phyloP scores from a whole-genome alignment of 2,888 invertebrate genomes.

The Fragum whitleyi region DNA sequence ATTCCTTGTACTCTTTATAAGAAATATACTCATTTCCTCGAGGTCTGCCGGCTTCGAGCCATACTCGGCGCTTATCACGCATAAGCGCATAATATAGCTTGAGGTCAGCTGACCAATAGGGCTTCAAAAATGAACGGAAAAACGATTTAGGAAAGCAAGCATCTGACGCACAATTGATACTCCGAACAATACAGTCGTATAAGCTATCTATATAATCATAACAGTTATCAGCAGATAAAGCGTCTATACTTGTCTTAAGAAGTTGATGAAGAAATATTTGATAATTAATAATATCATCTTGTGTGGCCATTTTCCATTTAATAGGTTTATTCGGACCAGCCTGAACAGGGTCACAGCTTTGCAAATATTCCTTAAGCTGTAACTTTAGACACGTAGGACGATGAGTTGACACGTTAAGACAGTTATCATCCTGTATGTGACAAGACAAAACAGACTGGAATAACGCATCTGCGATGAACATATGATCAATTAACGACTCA shows the following conservation, averaged over 20 bases:
- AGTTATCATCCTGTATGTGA: conserved; percentile 10
- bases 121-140: too few relatives aligned
- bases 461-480: background rate
- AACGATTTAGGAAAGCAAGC: too few relatives aligned
- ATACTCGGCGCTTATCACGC: too few relatives aligned
- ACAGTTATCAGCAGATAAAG: background rate
- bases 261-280: background rate
- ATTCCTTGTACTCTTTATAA: too few relatives aligned
- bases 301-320: background rate
- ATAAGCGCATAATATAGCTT: too few relatives aligned
- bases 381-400: background rate
- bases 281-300: background rate
- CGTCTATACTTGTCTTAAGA: background rate
- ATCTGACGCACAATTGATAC: too few relatives aligned
- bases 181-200: background rate
- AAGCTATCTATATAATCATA: background rate
- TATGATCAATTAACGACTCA: background rate
- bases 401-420: background rate
- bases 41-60: too few relatives aligned
- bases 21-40: too few relatives aligned
- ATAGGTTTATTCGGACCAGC: background rate
- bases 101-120: too few relatives aligned
- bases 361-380: background rate
- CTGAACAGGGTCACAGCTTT: background rate
- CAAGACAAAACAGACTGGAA: background rate